Conservation (phyloP, 2,888 invertebrate species). For the Tiliacea aurago region DNA sequence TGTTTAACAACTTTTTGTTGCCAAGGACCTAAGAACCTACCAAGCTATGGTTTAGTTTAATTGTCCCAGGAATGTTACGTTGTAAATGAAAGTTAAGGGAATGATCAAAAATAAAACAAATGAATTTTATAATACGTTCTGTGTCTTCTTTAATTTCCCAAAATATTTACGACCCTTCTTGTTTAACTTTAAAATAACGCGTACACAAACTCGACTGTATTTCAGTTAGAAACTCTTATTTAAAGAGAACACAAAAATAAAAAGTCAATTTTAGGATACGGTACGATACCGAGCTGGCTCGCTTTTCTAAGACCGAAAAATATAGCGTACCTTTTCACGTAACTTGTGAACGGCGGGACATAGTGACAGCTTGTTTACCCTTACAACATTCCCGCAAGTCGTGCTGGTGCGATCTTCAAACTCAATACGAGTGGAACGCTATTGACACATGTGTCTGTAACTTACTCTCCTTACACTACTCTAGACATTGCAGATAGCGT, state of each 20-base stretch:
- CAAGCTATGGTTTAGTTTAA: slow-evolving; percentile 22
- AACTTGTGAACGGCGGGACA: slow-evolving; percentile 37
- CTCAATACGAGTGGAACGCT: slow-evolving; percentile 48
- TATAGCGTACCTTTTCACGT: slow-evolving; percentile 52
- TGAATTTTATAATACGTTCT: slow-evolving; percentile 36
- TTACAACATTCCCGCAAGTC: slow-evolving; percentile 19
- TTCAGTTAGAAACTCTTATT: slow-evolving; percentile 18
- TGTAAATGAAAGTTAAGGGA: slow-evolving; percentile 30
- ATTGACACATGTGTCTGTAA: slow-evolving; percentile 59
- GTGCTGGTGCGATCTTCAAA: slow-evolving; percentile 44
- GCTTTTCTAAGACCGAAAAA: slow-evolving; percentile 38
- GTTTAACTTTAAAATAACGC: not conserved
- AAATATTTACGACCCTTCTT: slow-evolving; percentile 27
- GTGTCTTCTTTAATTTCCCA: slow-evolving; percentile 57
- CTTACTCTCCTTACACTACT: slow-evolving; percentile 23
- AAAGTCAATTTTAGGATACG: slow-evolving; percentile 40
- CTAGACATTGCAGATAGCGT: slow-evolving; percentile 19
- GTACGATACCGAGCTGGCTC: slow-evolving; percentile 22
- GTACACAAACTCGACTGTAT: slow-evolving; percentile 10
- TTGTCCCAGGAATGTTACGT: slow-evolving; percentile 28
- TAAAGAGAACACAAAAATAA: slow-evolving; percentile 32
- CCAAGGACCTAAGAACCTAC: slow-evolving; percentile 64
- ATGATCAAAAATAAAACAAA: slow-evolving; percentile 52
- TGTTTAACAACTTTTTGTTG: slow-evolving; percentile 53
- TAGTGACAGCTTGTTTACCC: slow-evolving; percentile 58